Conservation (phyloP, 2,888 invertebrate species). For the Synanthedon myopaeformis region DNA sequence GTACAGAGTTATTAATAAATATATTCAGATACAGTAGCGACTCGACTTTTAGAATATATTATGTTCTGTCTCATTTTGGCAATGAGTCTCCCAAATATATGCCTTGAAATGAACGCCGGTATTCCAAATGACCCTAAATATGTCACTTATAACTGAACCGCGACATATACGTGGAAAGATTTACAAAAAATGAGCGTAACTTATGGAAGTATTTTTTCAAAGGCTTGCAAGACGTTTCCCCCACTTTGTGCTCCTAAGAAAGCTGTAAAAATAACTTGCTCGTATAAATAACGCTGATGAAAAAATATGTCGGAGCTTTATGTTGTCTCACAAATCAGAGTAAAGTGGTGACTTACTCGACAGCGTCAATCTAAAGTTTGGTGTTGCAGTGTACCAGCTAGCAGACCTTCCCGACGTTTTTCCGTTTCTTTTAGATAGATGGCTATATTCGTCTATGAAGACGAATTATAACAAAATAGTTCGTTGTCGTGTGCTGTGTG, state of each 20-base stretch:
- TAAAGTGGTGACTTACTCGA: slow-evolving; percentile 26
- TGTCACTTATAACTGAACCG: slow-evolving; percentile 20
- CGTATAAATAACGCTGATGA: slow-evolving; percentile 48
- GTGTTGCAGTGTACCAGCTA: background rate
- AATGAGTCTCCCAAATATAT: background rate
- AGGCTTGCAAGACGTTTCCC: slow-evolving; percentile 34
- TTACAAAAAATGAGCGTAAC: slow-evolving; percentile 26
- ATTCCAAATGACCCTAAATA: slow-evolving; percentile 13
- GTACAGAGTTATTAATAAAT: too few species aligned
- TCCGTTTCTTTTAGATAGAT: too few species aligned
- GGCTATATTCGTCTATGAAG: too few species aligned
- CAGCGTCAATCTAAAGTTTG: slow-evolving; percentile 19
- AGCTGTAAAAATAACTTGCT: slow-evolving; percentile 44
- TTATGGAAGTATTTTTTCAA: slow-evolving; percentile 44
- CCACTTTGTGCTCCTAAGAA: slow-evolving; percentile 39
- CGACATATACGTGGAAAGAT: slow-evolving; percentile 19
- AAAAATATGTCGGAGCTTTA: slow-evolving; percentile 39
- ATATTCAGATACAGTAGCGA: too few species aligned
- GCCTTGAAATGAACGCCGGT: background rate
- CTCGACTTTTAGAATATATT: too few species aligned
- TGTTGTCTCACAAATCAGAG: slow-evolving; percentile 40
- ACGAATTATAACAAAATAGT: too few species aligned
- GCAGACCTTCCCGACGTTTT: too few species aligned
- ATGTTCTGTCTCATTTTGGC: background rate
- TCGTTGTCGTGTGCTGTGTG: too few species aligned